Evolutionary conservation across 1,140 invertebrate species (phyloP).

Genomic region (Scaptomyza graminum): DNA sequence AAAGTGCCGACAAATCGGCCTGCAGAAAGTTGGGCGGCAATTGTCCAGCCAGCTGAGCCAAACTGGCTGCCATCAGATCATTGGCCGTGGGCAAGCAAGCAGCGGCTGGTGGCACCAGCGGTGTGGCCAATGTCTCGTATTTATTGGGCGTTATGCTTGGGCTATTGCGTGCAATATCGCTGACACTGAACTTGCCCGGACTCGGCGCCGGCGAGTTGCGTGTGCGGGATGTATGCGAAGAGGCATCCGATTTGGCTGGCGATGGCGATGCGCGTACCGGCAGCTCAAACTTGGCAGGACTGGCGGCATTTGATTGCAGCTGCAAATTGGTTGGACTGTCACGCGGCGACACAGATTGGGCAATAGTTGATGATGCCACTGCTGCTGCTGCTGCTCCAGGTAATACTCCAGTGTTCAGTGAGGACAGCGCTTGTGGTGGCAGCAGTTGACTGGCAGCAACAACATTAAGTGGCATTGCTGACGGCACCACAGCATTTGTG

Average conservation of each 20-base stretch:
- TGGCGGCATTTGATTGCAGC: constrained; percentile 71
- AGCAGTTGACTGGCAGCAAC: constrained; percentile 31
- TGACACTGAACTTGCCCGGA: constrained; percentile 79
- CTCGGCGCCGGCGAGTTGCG: constrained; percentile 78
- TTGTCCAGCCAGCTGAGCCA: constrained; percentile 76
- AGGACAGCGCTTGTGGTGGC: constrained; percentile 16
- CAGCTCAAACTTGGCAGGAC: constrained; percentile 82
- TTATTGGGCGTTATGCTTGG: constrained; percentile 82
- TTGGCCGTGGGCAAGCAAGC: constrained; percentile 70
- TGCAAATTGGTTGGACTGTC: constrained; percentile 82
- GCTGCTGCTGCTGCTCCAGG: background rate
- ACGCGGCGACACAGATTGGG: constrained; percentile 55
- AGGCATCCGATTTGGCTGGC: constrained; percentile 81
- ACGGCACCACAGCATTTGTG: constrained; percentile 39
- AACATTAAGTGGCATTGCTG: constrained; percentile 26
- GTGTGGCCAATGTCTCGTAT: constrained; percentile 51
- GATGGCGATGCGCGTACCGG: constrained; percentile 78
- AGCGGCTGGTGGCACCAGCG: constrained; percentile 55
- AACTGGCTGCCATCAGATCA: constrained; percentile 80
- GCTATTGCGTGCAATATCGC: constrained; percentile 77
- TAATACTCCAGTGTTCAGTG: too few species aligned
- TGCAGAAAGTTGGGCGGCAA: constrained; percentile 76
- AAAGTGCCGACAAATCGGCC: constrained; percentile 67
- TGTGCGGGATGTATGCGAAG: constrained; percentile 71
- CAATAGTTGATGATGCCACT: background rate